Base-by-base conservation (phyloP, 2,888 invertebrate species). In the Dorcus parallelipipedus region DNA sequence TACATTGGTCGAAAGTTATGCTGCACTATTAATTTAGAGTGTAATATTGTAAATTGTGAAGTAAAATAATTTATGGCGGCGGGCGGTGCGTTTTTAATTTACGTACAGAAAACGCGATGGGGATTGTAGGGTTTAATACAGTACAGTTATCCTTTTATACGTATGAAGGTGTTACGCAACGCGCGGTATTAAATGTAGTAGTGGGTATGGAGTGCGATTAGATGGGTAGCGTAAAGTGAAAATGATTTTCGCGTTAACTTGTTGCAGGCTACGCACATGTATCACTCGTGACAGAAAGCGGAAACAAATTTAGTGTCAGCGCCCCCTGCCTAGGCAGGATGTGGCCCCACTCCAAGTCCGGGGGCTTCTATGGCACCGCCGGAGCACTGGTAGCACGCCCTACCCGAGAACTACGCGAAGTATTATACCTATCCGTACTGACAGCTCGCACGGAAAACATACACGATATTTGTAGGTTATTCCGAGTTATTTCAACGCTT, bases 341-440 rank as follows among this genome's bases (percentile, higher is more conserved):
- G 66, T 63, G 71, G 73, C 74, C 75, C 76, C 76, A 74, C 71
- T 72, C 73, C 66, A 64, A 69, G 67, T 73, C 74, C 72, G 72
- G 74, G 74, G 75, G 74, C 73, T 73, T 69, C 71, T 66, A 65
- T 67, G 61, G 65, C 64, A 61, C 65, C 58, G 66, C 67, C 71
- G 69, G 69, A 71, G 70, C 69, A 60, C 66, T 60, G 60, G 65
- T 62, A 64, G 64, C 63, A 62, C 65, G 68, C 67, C 69, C 66
- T 64, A 64, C 65, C 60, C 66, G 68, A 67, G 63, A 64, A 60
- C 60, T 56, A 56, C 56, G 41, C 51, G 41, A 61, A 56, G 59
- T 63, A 56, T 20, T 20, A 20, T 60, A 61, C 55, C 65, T 64
- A 65, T 68, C 68, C 68, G 63, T 66, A 61, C 61, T 68, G 67